Evolutionary conservation across 1,140 invertebrate genomes (phyloP).

Genomic region (Pogonomyrmex californicus): DNA sequence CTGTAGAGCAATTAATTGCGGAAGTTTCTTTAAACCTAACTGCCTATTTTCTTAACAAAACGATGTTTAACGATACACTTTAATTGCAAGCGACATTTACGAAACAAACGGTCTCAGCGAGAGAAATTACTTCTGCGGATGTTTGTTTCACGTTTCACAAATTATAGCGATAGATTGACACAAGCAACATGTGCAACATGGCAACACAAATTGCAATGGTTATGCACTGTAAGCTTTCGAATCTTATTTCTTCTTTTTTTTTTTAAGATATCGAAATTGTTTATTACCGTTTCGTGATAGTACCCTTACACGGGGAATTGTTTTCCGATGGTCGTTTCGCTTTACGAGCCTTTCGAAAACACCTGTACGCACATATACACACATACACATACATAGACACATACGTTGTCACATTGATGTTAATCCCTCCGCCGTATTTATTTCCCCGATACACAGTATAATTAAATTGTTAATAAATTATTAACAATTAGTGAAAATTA

Average conservation of each 20-base stretch:
- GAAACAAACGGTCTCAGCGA: slow-evolving; percentile 10
- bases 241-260: background rate
- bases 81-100: slow-evolving; percentile 9
- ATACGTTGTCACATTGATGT: background rate
- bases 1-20: slow-evolving; percentile 29
- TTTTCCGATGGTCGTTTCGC: slow-evolving; percentile 47
- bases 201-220: slow-evolving; percentile 13
- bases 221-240: slow-evolving; percentile 19
- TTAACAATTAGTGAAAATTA: slow-evolving; percentile 29
- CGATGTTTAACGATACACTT: slow-evolving; percentile 13
- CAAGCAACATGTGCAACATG: background rate
- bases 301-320: slow-evolving; percentile 24
- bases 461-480: slow-evolving; percentile 35
- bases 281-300: slow-evolving; percentile 28
- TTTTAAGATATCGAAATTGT: slow-evolving; percentile 1
- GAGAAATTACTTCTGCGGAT: background rate
- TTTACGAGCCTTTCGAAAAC: slow-evolving; percentile 52
- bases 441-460: background rate
- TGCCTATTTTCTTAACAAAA: slow-evolving; percentile 30
- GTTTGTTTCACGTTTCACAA: background rate
- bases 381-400: no score
- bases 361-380: slow-evolving; percentile 14
- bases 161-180: slow-evolving; percentile 19
- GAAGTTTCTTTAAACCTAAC: slow-evolving; percentile 48
- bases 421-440: slow-evolving; percentile 32